These are phyloP conservation scores for Limenitis camilla DNA, from an alignment of 2,888 invertebrate species.

Conservation along the genomic window DNA sequence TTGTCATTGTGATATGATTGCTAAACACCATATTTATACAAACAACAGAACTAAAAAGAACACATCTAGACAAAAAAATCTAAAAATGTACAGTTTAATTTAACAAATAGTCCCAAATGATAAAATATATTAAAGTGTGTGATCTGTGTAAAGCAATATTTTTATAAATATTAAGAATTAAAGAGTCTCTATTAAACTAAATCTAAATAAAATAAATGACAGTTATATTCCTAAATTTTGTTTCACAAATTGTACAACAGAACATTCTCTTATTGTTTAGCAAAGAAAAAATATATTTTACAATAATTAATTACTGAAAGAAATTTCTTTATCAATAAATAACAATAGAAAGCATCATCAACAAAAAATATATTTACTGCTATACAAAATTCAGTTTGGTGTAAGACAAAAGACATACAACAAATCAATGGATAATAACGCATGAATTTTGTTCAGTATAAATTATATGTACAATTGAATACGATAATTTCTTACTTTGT, in stretches of 20 bases:
- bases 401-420: neutral
- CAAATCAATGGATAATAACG: neutral
- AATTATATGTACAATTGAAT: too few species aligned
- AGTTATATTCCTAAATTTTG: neutral
- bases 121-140: constrained; percentile 1
- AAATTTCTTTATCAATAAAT: too few species aligned
- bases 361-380: too few species aligned
- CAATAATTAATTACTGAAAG: too few species aligned
- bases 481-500: too few species aligned
- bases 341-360: too few species aligned
- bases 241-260: too few species aligned
- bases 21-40: constrained; percentile 1
- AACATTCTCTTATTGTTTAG: too few species aligned
- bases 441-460: neutral
- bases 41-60: neutral
- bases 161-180: constrained; percentile 10
- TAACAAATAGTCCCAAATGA: neutral
- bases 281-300: too few species aligned
- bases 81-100: constrained; percentile 7
- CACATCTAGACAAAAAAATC: neutral
- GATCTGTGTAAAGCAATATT: constrained; percentile 11
- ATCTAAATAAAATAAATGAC: neutral
- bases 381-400: too few species aligned
- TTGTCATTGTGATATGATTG: constrained; percentile 4
- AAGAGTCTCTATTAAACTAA: neutral